These are phyloP conservation scores for Rhaphigaster nebulosa DNA, from an alignment of 2,888 invertebrate genomes.

Conservation along the genomic window DNA sequence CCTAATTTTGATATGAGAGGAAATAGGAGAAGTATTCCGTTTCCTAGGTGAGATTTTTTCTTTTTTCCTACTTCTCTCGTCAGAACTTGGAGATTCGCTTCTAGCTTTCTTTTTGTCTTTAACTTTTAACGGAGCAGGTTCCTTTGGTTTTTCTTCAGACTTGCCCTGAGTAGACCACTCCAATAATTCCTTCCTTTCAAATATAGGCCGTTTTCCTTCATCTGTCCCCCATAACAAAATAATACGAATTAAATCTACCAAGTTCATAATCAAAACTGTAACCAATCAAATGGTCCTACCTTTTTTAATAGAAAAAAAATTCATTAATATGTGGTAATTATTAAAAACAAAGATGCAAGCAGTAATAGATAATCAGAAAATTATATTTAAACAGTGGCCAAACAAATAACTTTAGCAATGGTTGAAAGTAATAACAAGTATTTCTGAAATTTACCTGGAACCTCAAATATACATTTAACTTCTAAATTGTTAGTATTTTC, in stretches of 20 bases:
- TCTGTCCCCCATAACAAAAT: constrained; percentile 52
- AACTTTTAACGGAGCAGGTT: background rate
- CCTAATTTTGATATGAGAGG: constrained; percentile 48
- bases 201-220: constrained; percentile 57
- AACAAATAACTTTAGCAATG: background rate
- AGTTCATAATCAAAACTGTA: background rate
- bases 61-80: constrained; percentile 45
- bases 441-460: background rate
- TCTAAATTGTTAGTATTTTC: background rate
- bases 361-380: background rate
- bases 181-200: constrained; percentile 56
- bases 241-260: constrained; percentile 23
- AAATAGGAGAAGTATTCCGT: constrained; percentile 30
- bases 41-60: constrained; percentile 37
- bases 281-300: background rate
- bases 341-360: background rate
- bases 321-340: background rate
- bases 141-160: constrained; percentile 47
- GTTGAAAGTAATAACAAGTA: background rate
- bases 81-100: constrained; percentile 11
- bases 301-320: background rate
- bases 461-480: background rate
- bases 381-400: background rate
- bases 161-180: constrained; percentile 34
- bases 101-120: constrained; percentile 19